phyloP scores from a whole-genome alignment of 1,140 invertebrate genomes.

The Eupeodes corollae region DNA sequence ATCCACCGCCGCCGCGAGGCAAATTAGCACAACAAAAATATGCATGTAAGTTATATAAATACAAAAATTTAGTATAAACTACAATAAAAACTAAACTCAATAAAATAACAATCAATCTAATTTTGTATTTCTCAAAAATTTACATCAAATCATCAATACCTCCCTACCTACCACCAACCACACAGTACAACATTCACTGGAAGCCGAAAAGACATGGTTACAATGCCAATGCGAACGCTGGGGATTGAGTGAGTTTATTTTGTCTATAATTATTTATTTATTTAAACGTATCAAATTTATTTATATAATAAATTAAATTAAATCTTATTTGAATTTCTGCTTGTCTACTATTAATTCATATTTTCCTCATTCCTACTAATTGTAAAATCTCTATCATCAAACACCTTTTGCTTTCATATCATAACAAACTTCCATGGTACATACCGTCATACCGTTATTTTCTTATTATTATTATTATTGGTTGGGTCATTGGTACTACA shows the following conservation, averaged over 20 bases:
- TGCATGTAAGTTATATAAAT: conserved; percentile 50
- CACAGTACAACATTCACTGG: conserved; percentile 70
- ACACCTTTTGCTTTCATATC: background rate
- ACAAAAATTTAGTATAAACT: background rate
- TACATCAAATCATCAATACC: background rate
- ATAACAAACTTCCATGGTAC: background rate
- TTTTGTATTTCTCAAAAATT: background rate
- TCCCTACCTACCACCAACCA: conserved; percentile 7
- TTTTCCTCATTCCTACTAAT: background rate
- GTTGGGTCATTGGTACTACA: background rate
- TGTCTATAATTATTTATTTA: background rate
- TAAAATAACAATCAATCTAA: conserved; percentile 1
- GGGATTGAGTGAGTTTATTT: conserved; percentile 50
- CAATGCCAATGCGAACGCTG: conserved; percentile 77
- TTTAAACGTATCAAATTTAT: background rate
- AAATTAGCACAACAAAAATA: conserved; percentile 40
- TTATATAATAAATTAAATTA: background rate
- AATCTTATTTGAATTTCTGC: background rate
- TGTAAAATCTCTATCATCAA: conserved; percentile 1
- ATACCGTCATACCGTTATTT: background rate
- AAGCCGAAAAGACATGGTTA: conserved; percentile 78
- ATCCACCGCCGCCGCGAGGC: conserved; percentile 64
- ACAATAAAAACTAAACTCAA: background rate
- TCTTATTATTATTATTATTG: background rate
- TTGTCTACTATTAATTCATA: background rate